Base-by-base conservation (phyloP, 2,888 invertebrate species). In the Epistrophe grossulariae region DNA sequence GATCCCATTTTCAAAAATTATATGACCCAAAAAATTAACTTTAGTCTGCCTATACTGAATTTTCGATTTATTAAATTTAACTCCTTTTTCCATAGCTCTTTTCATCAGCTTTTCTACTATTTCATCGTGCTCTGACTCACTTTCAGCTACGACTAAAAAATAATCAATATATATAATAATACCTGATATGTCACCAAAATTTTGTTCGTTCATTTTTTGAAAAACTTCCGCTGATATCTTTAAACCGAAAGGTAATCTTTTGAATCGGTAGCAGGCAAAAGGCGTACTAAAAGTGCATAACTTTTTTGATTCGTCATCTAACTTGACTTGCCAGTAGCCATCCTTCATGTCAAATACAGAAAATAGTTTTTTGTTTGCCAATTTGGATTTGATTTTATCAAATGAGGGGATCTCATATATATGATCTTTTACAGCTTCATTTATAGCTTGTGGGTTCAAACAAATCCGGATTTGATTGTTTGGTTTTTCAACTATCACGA, bases 1-100 rank as follows among this genome's bases (percentile, higher is more conserved):
- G 35, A 76, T 64, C 2, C 57, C 57, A 4, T 74, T 19, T 17
- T 66, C 60, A 64, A 5, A 13, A 15, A 73, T 70, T n/a, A 66
- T n/a, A 43, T 73, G 52, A 52, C 62, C 76, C 13, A 79, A 50
- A 60, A 50, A 52, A 9, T 11, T 4, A 1, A 31, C 31, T 10
- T 9, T 57, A 17, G 15, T 57, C 3, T 57, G 55, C 2, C 3
- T 60, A 11, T 43, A 43, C 15, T 43, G 43, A 15, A 43, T 43
- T 43, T 43, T 15, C 15, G 5, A 15, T 6, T 15, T 6, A 43
- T 43, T 43, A 43, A 43, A 43, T 43, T 43, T 43, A 15, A 43
- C 43, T 43, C 43, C 43, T 15, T 43, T 43, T 43, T 43, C 43
- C 43, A 43, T 43, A 43, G 43, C 43, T 4, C 43, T 43, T 43